Base-by-base conservation (phyloP, 1,140 invertebrate genomes). In the Aphis craccivora region DNA sequence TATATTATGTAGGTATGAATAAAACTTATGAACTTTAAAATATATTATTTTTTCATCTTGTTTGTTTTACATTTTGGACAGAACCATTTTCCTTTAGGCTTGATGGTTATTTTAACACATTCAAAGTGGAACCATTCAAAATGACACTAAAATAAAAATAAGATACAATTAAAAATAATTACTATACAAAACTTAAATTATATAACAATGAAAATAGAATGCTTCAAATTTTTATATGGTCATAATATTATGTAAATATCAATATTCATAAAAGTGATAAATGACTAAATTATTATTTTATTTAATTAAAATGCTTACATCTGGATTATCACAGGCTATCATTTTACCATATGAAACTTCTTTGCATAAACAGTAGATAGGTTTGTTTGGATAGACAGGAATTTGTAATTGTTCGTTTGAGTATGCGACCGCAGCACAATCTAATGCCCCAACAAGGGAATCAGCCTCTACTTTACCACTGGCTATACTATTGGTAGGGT, bases 291-390 rank as follows among this genome's bases (percentile, higher is more conserved):
- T n/a, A n/a, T n/a, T n/a, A n/a, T n/a, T n/a, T n/a, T n/a, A n/a
- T n/a, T n/a, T n/a, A n/a, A n/a, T n/a, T n/a, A n/a, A n/a, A n/a
- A n/a, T n/a, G n/a, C 83, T 43, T 40, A 86, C 83, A 11, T 99
- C 96, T 94, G 98, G 98, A 95, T 99, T 99, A 96, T 99, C 99
- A 96, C 99, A 99, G 92, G 98, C 98, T 95, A 99, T 99, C 99
- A 99, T 99, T 96, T 99, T 98, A 84, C 99, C 99, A 95, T 99
- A 99, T 1, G 99, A 99, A n/a, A 99, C 98, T 96, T 99, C 99
- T 95, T 99, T 98, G 95, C 99, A 99, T 5, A 99, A 95, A 95
- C 99, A 99, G 95, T 99, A 99, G 2, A 98, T 99, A 0, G 99
- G 99, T 95, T 99, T 99, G 95, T 99, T 99, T 1, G 99, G 99